Evolutionary conservation across 2,113 vertebrate species (phyloP).

Genomic region (Lagopus muta): DNA sequence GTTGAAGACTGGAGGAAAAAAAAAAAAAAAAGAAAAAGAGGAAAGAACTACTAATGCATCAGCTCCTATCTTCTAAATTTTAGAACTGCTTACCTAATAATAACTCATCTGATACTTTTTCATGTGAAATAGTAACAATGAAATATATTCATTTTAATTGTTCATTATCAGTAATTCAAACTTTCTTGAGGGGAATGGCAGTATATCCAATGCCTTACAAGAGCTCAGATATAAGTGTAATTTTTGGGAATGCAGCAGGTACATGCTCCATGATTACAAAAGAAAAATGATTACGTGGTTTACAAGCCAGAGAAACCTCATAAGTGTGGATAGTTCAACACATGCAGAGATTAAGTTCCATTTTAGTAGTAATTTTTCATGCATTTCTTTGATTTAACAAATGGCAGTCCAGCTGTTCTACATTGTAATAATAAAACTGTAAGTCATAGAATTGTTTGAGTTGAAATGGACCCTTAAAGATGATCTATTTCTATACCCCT

Average conservation of each 20-base stretch:
- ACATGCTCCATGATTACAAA: neutral
- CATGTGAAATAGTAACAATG: neutral
- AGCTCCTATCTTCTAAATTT: neutral
- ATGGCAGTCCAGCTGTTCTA: slow-evolving; percentile 53
- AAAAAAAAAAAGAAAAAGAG: neutral
- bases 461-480: neutral
- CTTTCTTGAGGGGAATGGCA: neutral
- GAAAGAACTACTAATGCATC: neutral
- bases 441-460: neutral
- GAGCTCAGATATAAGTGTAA: neutral
- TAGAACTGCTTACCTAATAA: neutral
- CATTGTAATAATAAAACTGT: neutral
- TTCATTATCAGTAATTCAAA: neutral
- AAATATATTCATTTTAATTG: neutral
- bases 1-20: neutral
- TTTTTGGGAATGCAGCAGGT: neutral
- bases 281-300: neutral
- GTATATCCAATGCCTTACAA: neutral
- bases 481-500: neutral
- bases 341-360: neutral
- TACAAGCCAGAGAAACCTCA: neutral
- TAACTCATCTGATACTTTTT: neutral
- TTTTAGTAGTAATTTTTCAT: slow-evolving; percentile 41
- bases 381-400: slow-evolving; percentile 14
- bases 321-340: neutral